Conservation (phyloP, 2,113 vertebrate genomes). For the Myotis yumanensis region DNA sequence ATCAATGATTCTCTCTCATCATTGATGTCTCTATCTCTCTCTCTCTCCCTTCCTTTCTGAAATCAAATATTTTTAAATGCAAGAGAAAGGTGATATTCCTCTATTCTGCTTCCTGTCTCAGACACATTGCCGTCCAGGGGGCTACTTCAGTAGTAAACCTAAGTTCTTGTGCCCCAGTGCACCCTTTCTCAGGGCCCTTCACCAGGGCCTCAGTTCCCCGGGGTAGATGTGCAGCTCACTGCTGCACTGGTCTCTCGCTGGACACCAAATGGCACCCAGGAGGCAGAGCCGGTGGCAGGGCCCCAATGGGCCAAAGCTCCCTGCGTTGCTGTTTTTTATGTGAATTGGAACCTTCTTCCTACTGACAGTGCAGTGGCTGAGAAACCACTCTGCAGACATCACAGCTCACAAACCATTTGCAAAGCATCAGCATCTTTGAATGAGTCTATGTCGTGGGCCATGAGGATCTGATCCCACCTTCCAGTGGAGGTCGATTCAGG, state of each 20-base stretch:
- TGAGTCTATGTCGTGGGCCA: background rate
- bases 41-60: no score
- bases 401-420: no score
- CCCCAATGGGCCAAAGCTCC: background rate
- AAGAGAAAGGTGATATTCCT: background rate
- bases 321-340: background rate
- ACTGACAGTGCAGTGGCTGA: background rate
- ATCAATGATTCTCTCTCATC: no score
- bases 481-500: background rate
- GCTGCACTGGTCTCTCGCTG: fast-evolving
- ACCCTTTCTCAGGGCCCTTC: background rate
- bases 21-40: no score
- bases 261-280: background rate
- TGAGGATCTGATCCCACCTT: background rate
- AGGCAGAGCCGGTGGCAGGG: no score
- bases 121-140: background rate
- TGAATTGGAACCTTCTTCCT: background rate
- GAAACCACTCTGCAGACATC: background rate
- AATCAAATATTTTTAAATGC: no score
- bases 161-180: background rate
- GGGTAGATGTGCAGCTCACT: background rate
- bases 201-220: no score
- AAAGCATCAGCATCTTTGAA: background rate
- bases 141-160: background rate
- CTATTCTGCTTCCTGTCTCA: background rate